phyloP scores from a whole-genome alignment of 1,140 invertebrate species.

The Paralvinella palmiformis region DNA sequence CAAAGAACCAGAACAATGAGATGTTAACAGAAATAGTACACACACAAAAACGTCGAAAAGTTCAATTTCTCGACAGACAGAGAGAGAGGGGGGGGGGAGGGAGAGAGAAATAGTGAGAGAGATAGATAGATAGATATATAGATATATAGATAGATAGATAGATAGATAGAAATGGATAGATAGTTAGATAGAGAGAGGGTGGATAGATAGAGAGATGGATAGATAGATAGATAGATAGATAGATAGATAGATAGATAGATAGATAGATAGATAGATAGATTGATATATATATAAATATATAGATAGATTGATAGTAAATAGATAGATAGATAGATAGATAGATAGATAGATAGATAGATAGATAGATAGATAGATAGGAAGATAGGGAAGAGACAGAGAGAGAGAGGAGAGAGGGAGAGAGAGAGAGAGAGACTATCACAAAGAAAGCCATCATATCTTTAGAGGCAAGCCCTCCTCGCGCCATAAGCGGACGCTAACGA shows the following conservation, averaged over 20 bases:
- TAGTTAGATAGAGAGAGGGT: neutral
- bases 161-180: neutral
- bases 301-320: neutral
- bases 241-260: slow-evolving; percentile 6
- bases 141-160: slow-evolving; percentile 1
- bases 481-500: no score
- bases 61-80: neutral
- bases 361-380: neutral
- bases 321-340: neutral
- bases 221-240: neutral
- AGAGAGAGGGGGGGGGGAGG: neutral
- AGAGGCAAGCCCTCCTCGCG: no score
- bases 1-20: no score
- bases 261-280: neutral
- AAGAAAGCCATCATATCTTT: no score
- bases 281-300: no score
- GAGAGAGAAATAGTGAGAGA: neutral
- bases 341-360: neutral
- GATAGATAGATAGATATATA: neutral
- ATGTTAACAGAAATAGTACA: no score
- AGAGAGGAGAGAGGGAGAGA: neutral
- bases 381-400: neutral
- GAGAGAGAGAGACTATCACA: neutral
- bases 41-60: neutral
- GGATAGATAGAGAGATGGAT: neutral